These are phyloP conservation scores for Falco peregrinus DNA, from an alignment of 2,797 vertebrate species.

Conservation along the genomic window DNA sequence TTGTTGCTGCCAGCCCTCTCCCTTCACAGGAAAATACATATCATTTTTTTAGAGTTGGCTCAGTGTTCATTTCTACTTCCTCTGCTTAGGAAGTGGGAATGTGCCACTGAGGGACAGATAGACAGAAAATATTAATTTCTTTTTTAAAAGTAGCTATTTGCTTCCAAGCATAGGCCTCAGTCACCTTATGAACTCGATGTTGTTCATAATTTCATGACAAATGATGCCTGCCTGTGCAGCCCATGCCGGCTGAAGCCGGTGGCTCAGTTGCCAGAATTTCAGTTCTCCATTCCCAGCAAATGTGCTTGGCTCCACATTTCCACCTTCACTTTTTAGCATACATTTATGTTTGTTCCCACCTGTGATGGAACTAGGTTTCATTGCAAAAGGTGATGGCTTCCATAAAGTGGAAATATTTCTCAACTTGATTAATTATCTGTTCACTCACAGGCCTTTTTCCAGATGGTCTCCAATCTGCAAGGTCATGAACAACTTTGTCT, in stretches of 20 bases:
- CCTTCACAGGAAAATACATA: background rate
- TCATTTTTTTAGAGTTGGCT: background rate
- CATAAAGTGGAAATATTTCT: conserved; percentile 12
- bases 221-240: background rate
- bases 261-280: background rate
- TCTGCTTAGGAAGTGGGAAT: background rate
- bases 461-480: conserved; percentile 3
- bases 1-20: background rate
- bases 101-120: background rate
- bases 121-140: background rate
- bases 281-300: background rate
- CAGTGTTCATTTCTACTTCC: background rate
- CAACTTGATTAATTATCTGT: conserved; percentile 18
- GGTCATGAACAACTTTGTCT: conserved; percentile 21
- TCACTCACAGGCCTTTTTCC: background rate
- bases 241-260: background rate
- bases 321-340: background rate
- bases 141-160: background rate
- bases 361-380: background rate
- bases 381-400: background rate
- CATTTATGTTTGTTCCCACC: background rate
- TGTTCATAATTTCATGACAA: background rate
- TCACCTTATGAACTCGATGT: background rate
- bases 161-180: background rate
- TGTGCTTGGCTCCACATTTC: background rate